A percentile compares a stretch with the other conserved stretches of the same genome.
Conservation (phyloP, 2,113 vertebrate species). For the Dipodomys stephensi region DNA sequence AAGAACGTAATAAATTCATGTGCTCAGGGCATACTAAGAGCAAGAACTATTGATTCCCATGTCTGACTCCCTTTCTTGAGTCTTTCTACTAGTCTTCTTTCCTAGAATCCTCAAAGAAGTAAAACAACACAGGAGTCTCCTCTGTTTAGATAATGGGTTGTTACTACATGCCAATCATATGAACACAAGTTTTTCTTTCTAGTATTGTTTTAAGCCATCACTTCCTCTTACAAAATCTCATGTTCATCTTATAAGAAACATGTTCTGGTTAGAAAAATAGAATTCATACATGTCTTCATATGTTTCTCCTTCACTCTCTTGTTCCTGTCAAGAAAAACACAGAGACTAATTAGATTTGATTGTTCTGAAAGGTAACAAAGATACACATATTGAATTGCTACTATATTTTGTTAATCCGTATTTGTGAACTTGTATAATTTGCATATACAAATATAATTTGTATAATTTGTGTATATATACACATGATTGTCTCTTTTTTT, state of each 20-base stretch:
- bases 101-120: background rate
- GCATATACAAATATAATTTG: background rate
- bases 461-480: background rate
- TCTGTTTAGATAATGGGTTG: slow-evolving; percentile 42
- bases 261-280: slow-evolving; percentile 8
- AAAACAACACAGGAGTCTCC: slow-evolving; percentile 1
- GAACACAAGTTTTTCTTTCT: background rate
- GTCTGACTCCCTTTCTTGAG: background rate
- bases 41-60: background rate
- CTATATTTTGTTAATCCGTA: slow-evolving; percentile 25
- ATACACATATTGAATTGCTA: background rate
- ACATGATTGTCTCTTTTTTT: background rate
- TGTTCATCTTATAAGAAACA: slow-evolving; percentile 45
- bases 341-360: slow-evolving; percentile 48
- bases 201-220: background rate
- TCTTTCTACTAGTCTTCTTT: background rate
- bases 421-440: background rate
- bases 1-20: background rate
- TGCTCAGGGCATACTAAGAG: background rate
- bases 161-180: background rate
- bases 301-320: slow-evolving; percentile 90
- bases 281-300: slow-evolving; percentile 93
- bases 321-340: slow-evolving; percentile 82
- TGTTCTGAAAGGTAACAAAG: background rate
- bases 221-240: slow-evolving; percentile 1